Conservation (phyloP, 2,888 invertebrate species). For the Himalopsyche tibetana region DNA sequence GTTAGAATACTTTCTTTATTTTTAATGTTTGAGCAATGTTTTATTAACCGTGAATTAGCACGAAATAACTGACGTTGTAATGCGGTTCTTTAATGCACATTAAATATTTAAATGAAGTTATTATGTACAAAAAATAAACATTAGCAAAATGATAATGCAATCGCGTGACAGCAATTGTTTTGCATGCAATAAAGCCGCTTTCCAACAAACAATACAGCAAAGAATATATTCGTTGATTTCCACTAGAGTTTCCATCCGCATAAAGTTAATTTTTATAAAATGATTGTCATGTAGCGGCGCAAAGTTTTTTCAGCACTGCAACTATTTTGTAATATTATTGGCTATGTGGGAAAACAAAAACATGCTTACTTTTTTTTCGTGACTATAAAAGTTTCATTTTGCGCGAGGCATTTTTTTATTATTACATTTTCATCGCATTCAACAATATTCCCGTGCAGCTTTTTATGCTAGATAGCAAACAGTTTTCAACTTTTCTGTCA, state of each 20-base stretch:
- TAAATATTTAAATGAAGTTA: not conserved
- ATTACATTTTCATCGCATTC: conserved; percentile 34
- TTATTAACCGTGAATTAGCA: not conserved
- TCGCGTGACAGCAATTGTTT: conserved; percentile 19
- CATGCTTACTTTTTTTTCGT: conserved; percentile 27
- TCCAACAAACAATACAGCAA: not conserved
- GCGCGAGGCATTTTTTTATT: not conserved
- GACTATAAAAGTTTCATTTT: conserved; percentile 37
- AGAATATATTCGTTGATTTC: conserved; percentile 29
- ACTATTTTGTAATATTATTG: conserved; percentile 10
- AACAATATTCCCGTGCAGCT: conserved; percentile 9
- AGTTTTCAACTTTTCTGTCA: not conserved
- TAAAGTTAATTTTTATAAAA: conserved; percentile 2
- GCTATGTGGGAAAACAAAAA: conserved; percentile 24
- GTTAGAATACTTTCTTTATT: not conserved
- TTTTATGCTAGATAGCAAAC: conserved; percentile 13
- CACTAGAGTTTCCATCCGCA: not conserved
- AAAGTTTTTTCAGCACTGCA: conserved; percentile 1
- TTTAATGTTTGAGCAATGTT: not conserved
- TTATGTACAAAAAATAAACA: conserved; percentile 10
- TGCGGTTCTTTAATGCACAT: not conserved
- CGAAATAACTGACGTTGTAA: not conserved
- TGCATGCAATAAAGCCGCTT: not conserved
- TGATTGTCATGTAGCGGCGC: conserved; percentile 16
- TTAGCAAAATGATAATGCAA: conserved; percentile 5